Evolutionary conservation across 2,797 vertebrate species (phyloP), one percentile per base, ranked within the genome.

Genomic region (Paguma larvata): DNA sequence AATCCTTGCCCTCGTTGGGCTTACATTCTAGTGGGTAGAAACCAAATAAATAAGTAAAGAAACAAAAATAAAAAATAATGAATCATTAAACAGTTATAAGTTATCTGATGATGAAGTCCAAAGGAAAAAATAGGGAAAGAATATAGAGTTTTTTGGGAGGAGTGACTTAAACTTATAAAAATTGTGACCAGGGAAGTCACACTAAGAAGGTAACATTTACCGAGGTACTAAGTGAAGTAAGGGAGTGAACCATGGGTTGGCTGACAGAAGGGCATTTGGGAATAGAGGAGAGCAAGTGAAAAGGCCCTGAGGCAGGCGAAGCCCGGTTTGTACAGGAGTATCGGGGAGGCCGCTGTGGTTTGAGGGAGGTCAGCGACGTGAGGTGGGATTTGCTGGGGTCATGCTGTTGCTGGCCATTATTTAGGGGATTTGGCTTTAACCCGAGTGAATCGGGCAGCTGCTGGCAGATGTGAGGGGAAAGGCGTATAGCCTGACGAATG

Each of bases 401-500:
- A 0, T 59, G 23, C 59, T n/a, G 46, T 44, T 75, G 0, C 38
- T 10, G 32, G 25, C 62, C 11, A 0, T n/a, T 38, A 3, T 13
- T 27, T 68, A 18, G 62, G 34, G 34, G 23, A 19, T 16, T 16
- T 25, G 30, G 2, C 14, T 38, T 94, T 63, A 23, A 38, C 53
- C 15, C 27, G 27, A 46, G 25, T 21, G 77, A 38, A 6, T 10
- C 2, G 0, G 48, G 19, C 2, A 32, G 85, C 34, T n/a, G 2
- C 59, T 18, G 32, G 25, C 7, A 5, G 25, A 6, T 12, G 6
- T 25, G 15, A 51, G 18, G 38, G 10, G n/a, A 44, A 5, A n/a
- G 10, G 6, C 6, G 0, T 0, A 0, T 2, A 0, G 5, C 1
- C 30, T 23, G 83, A 62, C 3, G 0, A 8, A 2, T 27, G 32